Evolutionary conservation across 1,140 invertebrate genomes (phyloP), one percentile per base, ranked within the genome.

Genomic region (Eubasilissa regina): DNA sequence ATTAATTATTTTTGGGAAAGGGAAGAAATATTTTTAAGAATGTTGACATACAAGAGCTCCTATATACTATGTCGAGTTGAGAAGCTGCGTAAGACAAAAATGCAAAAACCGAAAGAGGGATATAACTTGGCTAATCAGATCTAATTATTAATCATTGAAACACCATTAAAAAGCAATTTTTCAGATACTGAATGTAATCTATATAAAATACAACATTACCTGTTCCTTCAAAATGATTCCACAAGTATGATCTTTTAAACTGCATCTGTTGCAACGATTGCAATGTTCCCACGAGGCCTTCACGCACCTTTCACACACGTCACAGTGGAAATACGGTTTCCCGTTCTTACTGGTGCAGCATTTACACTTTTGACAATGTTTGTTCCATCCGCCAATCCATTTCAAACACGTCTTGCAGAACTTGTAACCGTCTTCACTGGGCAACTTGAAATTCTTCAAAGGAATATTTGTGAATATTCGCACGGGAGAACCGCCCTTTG

Each of bases 211-310:
- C 4, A 64, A 64, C 48, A 77, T 35, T 73, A 75, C 21, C 64
- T 80, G 73, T n/a, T 51, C 51, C 58, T 76, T 80, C 48, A 76
- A 78, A 35, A 81, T 21, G 21, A 76, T 48, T 21, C 89, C 89
- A 85, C 94, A 95, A 11, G 85, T 86, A 85, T 95, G 94, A 75
- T 91, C 89, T 43, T 88, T 84, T 77, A 91, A 89, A 60, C 88
- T 87, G 86, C 96, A 97, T 75, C 92, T 88, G 0, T 90, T 86
- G 85, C 96, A 97, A 10, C 84, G 87, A 0, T 87, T 81, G 83
- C 96, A 97, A 87, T 97, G 96, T n/a, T 90, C 88, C 91, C 95
- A 96, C 17, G 93, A 93, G 1, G 94, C 92, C 86, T 97, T 97
- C 0, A 97, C 95, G 86, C 96, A 97, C 74, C 91, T 87, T n/a